These are phyloP conservation scores for Deroplatys truncata DNA, from an alignment of 2,888 invertebrate species.

Conservation along the genomic window DNA sequence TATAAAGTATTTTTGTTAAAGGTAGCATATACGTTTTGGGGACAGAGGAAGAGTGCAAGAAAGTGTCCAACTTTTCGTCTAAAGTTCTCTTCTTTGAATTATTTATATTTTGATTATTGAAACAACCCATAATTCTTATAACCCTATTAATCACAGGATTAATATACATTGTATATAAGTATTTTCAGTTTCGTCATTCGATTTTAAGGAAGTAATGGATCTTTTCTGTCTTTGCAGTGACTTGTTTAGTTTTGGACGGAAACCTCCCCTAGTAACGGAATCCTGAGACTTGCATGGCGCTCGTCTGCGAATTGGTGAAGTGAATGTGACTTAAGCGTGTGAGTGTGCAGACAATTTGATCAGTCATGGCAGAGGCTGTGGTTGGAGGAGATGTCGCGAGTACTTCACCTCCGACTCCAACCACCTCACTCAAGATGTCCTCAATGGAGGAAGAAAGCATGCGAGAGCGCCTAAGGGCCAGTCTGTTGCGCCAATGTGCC, in stretches of 20 bases:
- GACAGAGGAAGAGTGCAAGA: no score
- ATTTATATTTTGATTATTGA: no score
- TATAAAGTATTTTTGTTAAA: no score
- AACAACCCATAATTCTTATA: no score
- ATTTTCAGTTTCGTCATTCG: no score
- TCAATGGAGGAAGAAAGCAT: conserved; percentile 69
- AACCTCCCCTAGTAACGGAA: not conserved
- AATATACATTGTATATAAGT: no score
- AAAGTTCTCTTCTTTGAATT: no score
- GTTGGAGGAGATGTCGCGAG: not conserved
- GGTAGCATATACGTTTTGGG: no score
- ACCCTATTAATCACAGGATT: no score
- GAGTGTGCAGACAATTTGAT: not conserved
- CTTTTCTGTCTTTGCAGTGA: not conserved
- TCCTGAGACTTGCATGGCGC: not conserved
- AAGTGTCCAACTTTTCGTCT: no score
- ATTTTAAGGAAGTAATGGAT: no score
- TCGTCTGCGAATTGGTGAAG: not conserved
- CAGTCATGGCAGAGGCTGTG: not conserved
- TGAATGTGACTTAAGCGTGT: not conserved
- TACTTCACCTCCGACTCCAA: conserved; percentile 28
- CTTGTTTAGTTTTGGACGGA: not conserved
- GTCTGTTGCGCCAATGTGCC: conserved; percentile 44
- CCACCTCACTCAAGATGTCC: conserved; percentile 47
- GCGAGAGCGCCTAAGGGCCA: conserved; percentile 56